Percentiles rank a stretch among this genome's conserved stretches.
Evolutionary conservation across 1,140 invertebrate species (phyloP).

Genomic region (Eupristina koningsbergeri): DNA sequence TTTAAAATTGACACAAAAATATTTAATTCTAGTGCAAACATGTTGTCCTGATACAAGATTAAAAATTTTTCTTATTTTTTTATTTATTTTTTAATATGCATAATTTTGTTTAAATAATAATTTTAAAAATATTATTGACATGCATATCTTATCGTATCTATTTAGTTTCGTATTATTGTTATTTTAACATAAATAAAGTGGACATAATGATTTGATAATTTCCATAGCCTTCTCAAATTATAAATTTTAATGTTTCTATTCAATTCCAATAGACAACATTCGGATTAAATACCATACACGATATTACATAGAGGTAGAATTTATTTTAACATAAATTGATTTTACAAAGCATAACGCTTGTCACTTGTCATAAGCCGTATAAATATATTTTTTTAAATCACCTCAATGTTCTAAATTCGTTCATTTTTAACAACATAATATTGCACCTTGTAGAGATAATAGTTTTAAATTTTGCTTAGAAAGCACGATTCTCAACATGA

Average conservation of each 20-base stretch:
- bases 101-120: too few relatives aligned
- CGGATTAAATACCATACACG: neutral
- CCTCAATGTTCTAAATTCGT: neutral
- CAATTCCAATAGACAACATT: neutral
- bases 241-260: neutral
- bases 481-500: too few relatives aligned
- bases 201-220: neutral
- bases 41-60: too few relatives aligned
- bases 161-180: neutral
- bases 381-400: neutral
- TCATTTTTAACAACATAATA: neutral
- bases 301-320: neutral
- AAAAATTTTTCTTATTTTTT: too few relatives aligned
- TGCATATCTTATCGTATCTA: neutral
- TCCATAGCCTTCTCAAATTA: neutral
- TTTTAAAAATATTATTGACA: too few relatives aligned
- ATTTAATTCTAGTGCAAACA: too few relatives aligned
- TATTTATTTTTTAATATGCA: too few relatives aligned
- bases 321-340: neutral
- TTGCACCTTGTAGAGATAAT: too few relatives aligned
- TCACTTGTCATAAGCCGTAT: neutral
- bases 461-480: too few relatives aligned
- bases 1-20: too few relatives aligned
- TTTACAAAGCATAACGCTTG: neutral
- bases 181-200: neutral